Evolutionary conservation across 2,113 vertebrate genomes (phyloP), one percentile per base, ranked within the genome.

Genomic region (Empidonax alnorum): DNA sequence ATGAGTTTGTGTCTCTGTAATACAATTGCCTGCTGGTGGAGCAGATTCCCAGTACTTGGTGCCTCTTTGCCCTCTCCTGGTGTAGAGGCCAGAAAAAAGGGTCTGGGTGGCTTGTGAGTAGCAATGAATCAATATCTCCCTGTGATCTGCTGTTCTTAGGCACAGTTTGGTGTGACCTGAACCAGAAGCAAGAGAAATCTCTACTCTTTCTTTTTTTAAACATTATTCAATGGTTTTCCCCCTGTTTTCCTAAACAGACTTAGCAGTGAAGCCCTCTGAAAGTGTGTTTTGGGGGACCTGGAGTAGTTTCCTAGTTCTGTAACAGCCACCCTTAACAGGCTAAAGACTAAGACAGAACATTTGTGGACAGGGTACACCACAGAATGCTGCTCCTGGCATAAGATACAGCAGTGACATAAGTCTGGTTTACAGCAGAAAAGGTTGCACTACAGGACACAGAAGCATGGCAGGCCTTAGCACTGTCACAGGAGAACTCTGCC

Each of bases 41-140:
- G 18, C 8, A 52, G 12, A 3, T 58, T 47, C 27, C 5, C 5
- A 6, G 1, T 5, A 2, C 8, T 3, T 20, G 52, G 5, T 14
- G 7, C 10, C 4, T 30, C 24, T 63, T 90, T 79, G n/a, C 10
- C 5, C 3, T 55, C 5, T 79, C 8, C 19, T 1, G 16, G 2
- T 35, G 16, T 9, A 65, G 49, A 47, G 10, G 15, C 14, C 7
- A 53, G 62, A 25, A 24, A 73, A 75, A 69, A 20, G 9, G 6
- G 7, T 66, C 9, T 66, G 66, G 63, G 24, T 74, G 31, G 25
- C 5, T 86, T 86, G 30, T 50, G 35, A 65, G 14, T 55, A 33
- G 8, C 19, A 47, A 8, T 14, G 58, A 61, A 63, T 12, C 18
- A 74, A 39, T 5, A 2, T 88, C 24, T 85, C 4, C 1, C 14